Evolutionary conservation across 2,797 vertebrate genomes (phyloP).

Genomic region (Phaenicophaeus curvirostris): DNA sequence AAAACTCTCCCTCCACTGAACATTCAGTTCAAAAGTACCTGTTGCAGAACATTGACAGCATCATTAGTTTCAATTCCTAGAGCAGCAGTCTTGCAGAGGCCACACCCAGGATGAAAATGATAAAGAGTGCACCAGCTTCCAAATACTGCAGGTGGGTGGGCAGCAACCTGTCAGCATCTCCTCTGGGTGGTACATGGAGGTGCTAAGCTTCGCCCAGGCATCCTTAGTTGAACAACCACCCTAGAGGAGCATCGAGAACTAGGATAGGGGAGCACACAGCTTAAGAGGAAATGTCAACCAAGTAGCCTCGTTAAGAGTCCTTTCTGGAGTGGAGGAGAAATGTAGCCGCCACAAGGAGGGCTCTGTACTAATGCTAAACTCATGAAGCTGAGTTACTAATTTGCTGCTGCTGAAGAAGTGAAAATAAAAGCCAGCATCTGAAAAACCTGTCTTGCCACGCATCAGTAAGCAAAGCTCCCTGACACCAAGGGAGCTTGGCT

Average conservation of each 20-base stretch:
- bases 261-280: fast-evolving
- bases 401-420: neutral
- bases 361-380: neutral
- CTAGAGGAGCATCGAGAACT: neutral
- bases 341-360: fast-evolving
- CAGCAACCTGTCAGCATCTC: neutral
- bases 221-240: neutral
- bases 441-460: neutral
- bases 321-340: neutral
- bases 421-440: neutral
- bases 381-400: neutral
- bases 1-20: neutral
- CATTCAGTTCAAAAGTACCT: neutral
- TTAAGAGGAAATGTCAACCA: neutral
- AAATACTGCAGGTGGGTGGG: fast-evolving
- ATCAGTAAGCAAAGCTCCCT: neutral
- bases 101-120: neutral
- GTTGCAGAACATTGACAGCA: neutral
- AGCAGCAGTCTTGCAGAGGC: neutral
- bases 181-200: neutral
- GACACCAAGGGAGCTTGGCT: neutral
- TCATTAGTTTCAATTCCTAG: neutral
- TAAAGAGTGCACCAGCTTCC: fast-evolving
- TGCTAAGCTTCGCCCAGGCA: neutral
- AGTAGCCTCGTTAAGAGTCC: neutral